These are phyloP conservation scores for Eumaeus atala DNA, from an alignment of 1,140 invertebrate species.

Conservation along the genomic window DNA sequence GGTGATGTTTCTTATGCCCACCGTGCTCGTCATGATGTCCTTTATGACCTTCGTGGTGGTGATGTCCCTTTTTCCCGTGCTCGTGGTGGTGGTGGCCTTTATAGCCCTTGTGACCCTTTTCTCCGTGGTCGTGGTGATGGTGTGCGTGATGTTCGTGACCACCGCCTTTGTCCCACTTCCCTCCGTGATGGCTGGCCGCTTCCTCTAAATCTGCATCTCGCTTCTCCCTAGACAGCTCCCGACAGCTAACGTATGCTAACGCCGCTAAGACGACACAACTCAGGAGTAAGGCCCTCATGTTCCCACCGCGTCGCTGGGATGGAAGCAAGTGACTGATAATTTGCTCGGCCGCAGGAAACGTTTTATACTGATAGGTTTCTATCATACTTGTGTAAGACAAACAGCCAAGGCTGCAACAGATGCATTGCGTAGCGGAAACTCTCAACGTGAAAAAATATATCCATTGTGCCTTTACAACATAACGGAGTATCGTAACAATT, in stretches of 20 bases:
- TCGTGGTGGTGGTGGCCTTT: conserved; percentile 80
- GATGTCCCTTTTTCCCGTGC: conserved; percentile 81
- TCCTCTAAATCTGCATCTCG: conserved; percentile 73
- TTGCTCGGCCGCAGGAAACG: conserved; percentile 30
- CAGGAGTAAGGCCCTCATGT: conserved; percentile 52
- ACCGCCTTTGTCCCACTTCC: conserved; percentile 76
- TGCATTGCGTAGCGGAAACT: conserved; percentile 42
- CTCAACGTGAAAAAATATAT: conserved; percentile 14
- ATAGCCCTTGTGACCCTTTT: conserved; percentile 73
- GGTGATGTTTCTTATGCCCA: conserved; percentile 83
- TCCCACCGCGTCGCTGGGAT: conserved; percentile 40
- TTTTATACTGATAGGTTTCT: conserved; percentile 59
- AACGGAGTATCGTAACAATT: neutral
- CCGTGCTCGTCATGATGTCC: conserved; percentile 82
- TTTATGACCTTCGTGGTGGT: conserved; percentile 81
- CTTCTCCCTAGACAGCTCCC: conserved; percentile 39
- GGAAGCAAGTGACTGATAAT: conserved; percentile 53
- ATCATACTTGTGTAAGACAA: conserved; percentile 51
- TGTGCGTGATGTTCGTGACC: conserved; percentile 70
- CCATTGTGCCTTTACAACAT: conserved; percentile 14
- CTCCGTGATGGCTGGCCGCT: conserved; percentile 72
- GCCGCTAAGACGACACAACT: conserved; percentile 50
- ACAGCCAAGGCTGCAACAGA: conserved; percentile 56
- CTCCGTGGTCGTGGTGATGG: conserved; percentile 74
- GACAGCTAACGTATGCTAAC: conserved; percentile 51